Conservation (phyloP, 2,888 invertebrate genomes). For the Pediacus dermestoides region DNA sequence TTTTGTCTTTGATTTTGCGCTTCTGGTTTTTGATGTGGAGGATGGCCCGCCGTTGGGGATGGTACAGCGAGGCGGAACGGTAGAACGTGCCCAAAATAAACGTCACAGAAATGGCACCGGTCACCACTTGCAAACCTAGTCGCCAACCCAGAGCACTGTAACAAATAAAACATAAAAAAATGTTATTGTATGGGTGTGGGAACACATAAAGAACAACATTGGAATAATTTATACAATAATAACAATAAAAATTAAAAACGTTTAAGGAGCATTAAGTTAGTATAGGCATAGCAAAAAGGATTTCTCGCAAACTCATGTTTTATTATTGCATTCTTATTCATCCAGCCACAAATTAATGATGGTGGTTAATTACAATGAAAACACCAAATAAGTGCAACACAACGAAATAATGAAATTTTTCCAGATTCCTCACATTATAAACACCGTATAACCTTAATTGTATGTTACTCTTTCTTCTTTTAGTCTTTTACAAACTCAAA, state of each 20-base stretch:
- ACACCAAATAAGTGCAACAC: constrained; percentile 12
- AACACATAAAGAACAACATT: too few species aligned
- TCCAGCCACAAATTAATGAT: constrained; percentile 13
- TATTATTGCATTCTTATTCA: constrained; percentile 20
- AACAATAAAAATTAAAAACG: too few species aligned
- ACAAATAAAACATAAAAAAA: constrained; percentile 10
- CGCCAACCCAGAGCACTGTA: constrained; percentile 76
- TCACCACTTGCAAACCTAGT: constrained; percentile 77
- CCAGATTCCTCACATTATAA: constrained; percentile 10
- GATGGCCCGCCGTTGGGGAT: constrained; percentile 82
- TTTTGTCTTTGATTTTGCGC: constrained; percentile 76
- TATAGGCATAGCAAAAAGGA: too few species aligned
- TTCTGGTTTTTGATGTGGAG: constrained; percentile 87
- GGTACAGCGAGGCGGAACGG: constrained; percentile 83
- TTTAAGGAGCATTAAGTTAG: too few species aligned
- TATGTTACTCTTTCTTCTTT: too few species aligned
- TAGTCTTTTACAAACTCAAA: constrained; percentile 13
- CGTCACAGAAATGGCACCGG: constrained; percentile 77
- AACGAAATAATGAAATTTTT: constrained; percentile 12
- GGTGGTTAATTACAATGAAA: constrained; percentile 13
- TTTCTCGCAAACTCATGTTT: constrained; percentile 20
- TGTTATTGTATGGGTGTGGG: too few species aligned
- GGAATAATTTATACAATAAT: too few species aligned
- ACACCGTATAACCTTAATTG: too few species aligned
- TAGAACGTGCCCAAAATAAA: constrained; percentile 85